Percentiles rank a stretch among this genome's conserved stretches.
These are phyloP conservation scores for Stratiolaelaps scimitus DNA, from an alignment of 1,140 invertebrate genomes.

Conservation along the genomic window DNA sequence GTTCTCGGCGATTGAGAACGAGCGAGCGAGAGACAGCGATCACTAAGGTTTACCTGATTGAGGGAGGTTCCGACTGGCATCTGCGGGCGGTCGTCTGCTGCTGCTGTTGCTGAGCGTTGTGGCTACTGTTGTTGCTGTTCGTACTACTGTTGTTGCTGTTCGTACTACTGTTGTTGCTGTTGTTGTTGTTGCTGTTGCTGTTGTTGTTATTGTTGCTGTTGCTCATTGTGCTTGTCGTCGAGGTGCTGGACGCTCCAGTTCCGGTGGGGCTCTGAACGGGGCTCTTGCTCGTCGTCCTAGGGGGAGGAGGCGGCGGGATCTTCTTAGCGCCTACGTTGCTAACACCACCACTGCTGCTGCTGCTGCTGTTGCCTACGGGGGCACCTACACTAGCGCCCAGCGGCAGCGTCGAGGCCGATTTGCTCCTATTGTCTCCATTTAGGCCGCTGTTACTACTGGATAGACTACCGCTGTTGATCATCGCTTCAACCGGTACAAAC, in stretches of 20 bases:
- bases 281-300: conserved; percentile 62
- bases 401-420: conserved; percentile 5
- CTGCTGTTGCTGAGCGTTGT: no score
- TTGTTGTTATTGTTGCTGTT: no score
- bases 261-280: conserved; percentile 61
- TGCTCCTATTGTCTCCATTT: conserved; percentile 25
- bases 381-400: no score
- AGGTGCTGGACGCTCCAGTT: background rate
- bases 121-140: no score
- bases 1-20: no score
- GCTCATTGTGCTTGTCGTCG: no score
- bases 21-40: no score
- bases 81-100: conserved; percentile 26
- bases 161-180: no score
- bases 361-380: no score
- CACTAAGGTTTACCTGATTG: conserved; percentile 12
- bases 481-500: conserved; percentile 10
- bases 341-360: background rate
- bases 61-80: conserved; percentile 29
- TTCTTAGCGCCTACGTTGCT: conserved; percentile 39
- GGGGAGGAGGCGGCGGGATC: conserved; percentile 65
- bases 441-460: background rate
- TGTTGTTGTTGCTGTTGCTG: no score
- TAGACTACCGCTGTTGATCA: background rate
- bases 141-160: no score